phyloP scores from a whole-genome alignment of 92 coral and sea anemone genomes.

The Hydrozoanthus gracilis region DNA sequence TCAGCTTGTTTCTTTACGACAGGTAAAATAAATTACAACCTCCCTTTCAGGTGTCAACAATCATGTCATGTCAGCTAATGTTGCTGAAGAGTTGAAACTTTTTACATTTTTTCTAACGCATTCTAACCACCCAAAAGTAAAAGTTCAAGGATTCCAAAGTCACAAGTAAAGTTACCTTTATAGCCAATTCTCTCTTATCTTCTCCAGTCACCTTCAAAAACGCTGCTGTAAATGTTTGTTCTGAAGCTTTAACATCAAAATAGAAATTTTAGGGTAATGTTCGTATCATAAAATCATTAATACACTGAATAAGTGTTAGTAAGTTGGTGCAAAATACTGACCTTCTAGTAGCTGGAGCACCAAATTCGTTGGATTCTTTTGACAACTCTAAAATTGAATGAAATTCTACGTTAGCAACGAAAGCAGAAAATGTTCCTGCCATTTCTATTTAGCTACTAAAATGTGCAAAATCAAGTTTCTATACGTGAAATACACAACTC shows the following conservation, averaged over 20 bases:
- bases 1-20: too few species aligned
- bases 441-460: neutral
- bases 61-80: too few species aligned
- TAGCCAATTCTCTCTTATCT: neutral
- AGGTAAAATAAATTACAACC: too few species aligned
- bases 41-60: too few species aligned
- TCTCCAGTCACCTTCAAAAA: conserved; percentile 13
- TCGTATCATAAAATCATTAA: too few species aligned
- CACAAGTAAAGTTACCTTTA: neutral
- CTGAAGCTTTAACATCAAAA: conserved; percentile 8
- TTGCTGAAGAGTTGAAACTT: neutral
- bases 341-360: conserved; percentile 12
- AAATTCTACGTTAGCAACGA: neutral
- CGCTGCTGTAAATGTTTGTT: conserved; percentile 4
- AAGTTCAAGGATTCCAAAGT: neutral
- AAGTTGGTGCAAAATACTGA: neutral
- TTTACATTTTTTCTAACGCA: neutral
- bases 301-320: too few species aligned
- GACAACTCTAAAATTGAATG: conserved; percentile 1
- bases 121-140: neutral
- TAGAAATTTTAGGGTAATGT: too few species aligned
- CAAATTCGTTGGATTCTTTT: conserved; percentile 6
- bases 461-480: neutral
- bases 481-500: neutral
- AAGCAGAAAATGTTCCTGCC: neutral